These are phyloP conservation scores for Zaprionus vittiger DNA, from an alignment of 1,140 invertebrate species.

Conservation along the genomic window DNA sequence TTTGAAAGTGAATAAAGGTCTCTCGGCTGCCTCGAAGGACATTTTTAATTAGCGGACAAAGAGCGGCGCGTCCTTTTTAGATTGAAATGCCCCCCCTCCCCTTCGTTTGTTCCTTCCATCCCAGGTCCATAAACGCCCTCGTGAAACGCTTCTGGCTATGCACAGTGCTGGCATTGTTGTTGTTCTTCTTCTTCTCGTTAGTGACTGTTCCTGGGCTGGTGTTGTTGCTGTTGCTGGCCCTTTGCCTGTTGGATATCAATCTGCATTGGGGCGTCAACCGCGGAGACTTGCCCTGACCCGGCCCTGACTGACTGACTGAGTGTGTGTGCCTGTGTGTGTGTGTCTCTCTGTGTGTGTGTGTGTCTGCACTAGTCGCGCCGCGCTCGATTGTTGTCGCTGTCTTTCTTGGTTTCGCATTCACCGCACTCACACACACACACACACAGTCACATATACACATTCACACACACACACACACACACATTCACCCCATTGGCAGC, in stretches of 20 bases:
- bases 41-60: conserved; percentile 72
- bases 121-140: conserved; percentile 50
- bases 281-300: conserved; percentile 49
- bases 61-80: conserved; percentile 56
- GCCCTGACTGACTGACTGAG: conserved; percentile 29
- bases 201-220: background rate
- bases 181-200: conserved; percentile 8
- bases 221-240: conserved; percentile 20
- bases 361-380: conserved; percentile 21
- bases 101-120: conserved; percentile 13
- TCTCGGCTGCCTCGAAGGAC: conserved; percentile 55
- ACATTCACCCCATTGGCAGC: conserved; percentile 49
- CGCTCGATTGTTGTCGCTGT: conserved; percentile 36
- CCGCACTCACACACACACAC: conserved; percentile 21
- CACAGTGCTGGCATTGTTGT: background rate
- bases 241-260: conserved; percentile 61
- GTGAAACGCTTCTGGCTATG: conserved; percentile 47
- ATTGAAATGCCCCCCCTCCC: conserved; percentile 51
- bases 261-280: conserved; percentile 66
- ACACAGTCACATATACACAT: conserved; percentile 3
- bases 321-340: background rate
- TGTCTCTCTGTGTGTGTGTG: background rate
- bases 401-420: conserved; percentile 44
- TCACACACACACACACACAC: background rate
- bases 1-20: conserved; percentile 10